Conservation (phyloP, 64 coral and sea anemone species). For the Exaiptasia diaphana region DNA sequence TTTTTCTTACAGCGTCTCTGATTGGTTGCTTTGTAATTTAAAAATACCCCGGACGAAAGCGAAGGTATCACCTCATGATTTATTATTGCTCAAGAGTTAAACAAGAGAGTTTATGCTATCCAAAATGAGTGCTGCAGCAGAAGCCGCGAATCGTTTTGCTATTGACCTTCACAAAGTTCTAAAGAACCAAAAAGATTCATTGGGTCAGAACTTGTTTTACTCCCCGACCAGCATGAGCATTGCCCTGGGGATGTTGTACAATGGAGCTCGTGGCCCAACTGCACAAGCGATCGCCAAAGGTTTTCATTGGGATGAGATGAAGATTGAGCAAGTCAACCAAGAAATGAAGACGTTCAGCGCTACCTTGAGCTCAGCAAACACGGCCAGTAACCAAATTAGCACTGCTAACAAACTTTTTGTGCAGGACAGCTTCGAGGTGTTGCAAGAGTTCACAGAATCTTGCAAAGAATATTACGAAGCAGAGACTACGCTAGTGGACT, state of each 20-base stretch:
- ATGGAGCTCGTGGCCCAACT: constrained; percentile 73
- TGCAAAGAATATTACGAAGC: constrained; percentile 60
- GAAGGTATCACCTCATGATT: too few relatives aligned
- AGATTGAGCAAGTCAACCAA: constrained; percentile 22
- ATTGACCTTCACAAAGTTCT: constrained; percentile 38
- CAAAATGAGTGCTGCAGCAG: constrained; percentile 30
- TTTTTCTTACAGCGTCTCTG: too few relatives aligned
- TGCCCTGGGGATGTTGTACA: constrained; percentile 77
- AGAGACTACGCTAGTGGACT: constrained; percentile 65
- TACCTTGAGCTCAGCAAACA: constrained; percentile 10
- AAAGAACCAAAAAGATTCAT: neutral
- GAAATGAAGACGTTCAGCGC: constrained; percentile 49
- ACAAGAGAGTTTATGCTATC: too few relatives aligned
- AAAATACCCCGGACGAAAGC: too few relatives aligned
- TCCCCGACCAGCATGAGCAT: constrained; percentile 78
- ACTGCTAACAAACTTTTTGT: constrained; percentile 70
- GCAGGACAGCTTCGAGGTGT: constrained; percentile 50
- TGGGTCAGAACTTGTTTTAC: constrained; percentile 68
- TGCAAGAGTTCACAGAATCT: constrained; percentile 51
- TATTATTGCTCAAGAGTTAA: neutral
- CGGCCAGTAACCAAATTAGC: constrained; percentile 36
- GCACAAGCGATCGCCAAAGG: constrained; percentile 56
- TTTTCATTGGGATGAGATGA: constrained; percentile 56
- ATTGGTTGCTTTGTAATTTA: too few relatives aligned
- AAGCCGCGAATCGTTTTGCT: constrained; percentile 42